A percentile compares a stretch with the other conserved stretches of the same genome.
phyloP scores from a whole-genome alignment of 2,113 vertebrate species.

The Lonchura striata region DNA sequence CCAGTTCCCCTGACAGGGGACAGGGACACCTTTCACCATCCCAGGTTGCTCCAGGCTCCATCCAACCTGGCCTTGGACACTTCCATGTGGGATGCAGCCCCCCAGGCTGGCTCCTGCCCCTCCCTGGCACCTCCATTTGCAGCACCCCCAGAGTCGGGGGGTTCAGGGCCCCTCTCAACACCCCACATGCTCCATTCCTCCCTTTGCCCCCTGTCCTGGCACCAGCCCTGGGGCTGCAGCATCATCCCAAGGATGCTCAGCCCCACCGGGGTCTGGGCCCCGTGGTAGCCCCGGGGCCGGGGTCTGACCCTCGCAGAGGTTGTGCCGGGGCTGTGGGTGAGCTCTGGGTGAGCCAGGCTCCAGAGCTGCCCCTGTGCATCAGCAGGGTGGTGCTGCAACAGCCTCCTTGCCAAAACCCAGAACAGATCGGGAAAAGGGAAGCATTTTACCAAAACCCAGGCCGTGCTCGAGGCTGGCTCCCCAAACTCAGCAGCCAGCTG shows the following conservation, averaged over 20 bases:
- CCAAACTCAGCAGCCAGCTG: background rate
- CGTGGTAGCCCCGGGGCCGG: accelerated
- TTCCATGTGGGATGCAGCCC: background rate
- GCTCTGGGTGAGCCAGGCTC: background rate
- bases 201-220: background rate
- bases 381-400: no score
- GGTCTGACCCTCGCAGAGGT: background rate
- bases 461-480: background rate
- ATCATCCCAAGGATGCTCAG: background rate
- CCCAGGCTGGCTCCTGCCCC: background rate
- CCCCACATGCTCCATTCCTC: accelerated
- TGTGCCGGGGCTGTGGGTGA: background rate
- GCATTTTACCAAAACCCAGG: background rate
- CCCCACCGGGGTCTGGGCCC: accelerated
- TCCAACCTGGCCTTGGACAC: accelerated
- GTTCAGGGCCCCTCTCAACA: accelerated
- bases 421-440: background rate
- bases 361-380: background rate
- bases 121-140: background rate
- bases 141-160: background rate
- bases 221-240: background rate
- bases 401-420: background rate
- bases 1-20: no score
- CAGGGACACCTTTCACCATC: background rate
- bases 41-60: background rate